Evolutionary conservation across 2,888 invertebrate genomes (phyloP).

Genomic region (Luffia ferchaultella): DNA sequence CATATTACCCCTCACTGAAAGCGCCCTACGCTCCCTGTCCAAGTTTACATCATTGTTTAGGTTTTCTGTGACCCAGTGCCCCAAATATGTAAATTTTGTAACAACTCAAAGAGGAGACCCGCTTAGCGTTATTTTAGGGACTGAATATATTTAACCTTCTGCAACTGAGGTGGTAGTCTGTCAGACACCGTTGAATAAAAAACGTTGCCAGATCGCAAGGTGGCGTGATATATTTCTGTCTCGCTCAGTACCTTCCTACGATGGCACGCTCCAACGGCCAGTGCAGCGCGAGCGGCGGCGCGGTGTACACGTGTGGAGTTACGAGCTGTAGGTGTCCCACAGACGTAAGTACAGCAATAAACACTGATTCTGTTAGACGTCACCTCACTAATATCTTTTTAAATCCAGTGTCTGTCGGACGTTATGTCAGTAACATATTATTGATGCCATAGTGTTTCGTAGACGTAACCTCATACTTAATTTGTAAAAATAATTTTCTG

Average conservation of each 20-base stretch:
- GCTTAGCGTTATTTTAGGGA: no score
- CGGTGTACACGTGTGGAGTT: constrained; percentile 3
- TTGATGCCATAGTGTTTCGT: not conserved
- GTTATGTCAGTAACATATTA: not conserved
- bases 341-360: constrained; percentile 4
- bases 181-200: constrained; percentile 1
- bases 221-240: constrained; percentile 3
- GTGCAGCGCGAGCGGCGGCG: constrained; percentile 1
- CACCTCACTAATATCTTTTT: not conserved
- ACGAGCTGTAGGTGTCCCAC: not conserved
- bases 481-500: not conserved
- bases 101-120: no score
- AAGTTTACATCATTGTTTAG: no score
- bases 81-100: no score
- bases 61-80: no score
- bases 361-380: not conserved
- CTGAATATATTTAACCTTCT: constrained; percentile 4
- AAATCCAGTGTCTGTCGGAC: not conserved
- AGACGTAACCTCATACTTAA: not conserved
- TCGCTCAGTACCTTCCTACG: constrained; percentile 4
- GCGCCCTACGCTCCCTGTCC: no score
- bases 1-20: no score
- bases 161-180: constrained; percentile 5
- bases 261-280: not conserved
- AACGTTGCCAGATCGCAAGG: no score